Conservation (phyloP, 1,140 invertebrate genomes). For the Harpegnathos saltator region DNA sequence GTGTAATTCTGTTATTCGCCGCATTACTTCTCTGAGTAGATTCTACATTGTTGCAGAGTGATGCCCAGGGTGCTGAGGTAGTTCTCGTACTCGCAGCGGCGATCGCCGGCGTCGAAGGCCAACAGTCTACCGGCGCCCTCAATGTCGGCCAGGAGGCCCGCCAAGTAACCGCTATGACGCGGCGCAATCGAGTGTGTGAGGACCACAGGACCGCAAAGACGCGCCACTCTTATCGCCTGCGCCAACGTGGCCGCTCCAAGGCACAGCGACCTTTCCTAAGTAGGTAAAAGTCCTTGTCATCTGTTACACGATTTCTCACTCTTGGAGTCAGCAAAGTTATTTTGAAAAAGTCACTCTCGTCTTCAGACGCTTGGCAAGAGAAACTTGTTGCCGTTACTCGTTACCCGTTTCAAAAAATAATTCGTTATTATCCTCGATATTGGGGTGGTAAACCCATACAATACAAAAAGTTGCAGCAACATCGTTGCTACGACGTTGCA, state of each 20-base stretch:
- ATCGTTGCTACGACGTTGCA: too few relatives aligned
- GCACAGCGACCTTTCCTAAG: slow-evolving; percentile 91
- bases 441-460: too few relatives aligned
- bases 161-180: slow-evolving; percentile 90
- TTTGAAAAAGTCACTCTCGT: too few relatives aligned
- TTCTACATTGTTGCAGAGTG: slow-evolving; percentile 81
- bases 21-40: slow-evolving; percentile 80
- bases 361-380: too few relatives aligned
- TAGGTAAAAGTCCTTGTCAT: too few relatives aligned
- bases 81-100: slow-evolving; percentile 81
- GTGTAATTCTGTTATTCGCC: not conserved
- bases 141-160: slow-evolving; percentile 88
- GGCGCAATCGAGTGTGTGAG: slow-evolving; percentile 92
- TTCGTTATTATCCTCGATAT: too few relatives aligned
- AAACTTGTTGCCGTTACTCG: too few relatives aligned
- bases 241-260: slow-evolving; percentile 90
- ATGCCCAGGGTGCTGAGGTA: slow-evolving; percentile 77
- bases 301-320: not conserved
- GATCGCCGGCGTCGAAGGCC: slow-evolving; percentile 86
- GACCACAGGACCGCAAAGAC: slow-evolving; percentile 90
- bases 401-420: too few relatives aligned
- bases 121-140: slow-evolving; percentile 87
- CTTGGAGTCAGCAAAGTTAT: too few relatives aligned
- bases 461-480: too few relatives aligned
- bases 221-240: slow-evolving; percentile 88